Conservation (phyloP, 2,113 vertebrate species). For the Pelecanoides urinatrix region DNA sequence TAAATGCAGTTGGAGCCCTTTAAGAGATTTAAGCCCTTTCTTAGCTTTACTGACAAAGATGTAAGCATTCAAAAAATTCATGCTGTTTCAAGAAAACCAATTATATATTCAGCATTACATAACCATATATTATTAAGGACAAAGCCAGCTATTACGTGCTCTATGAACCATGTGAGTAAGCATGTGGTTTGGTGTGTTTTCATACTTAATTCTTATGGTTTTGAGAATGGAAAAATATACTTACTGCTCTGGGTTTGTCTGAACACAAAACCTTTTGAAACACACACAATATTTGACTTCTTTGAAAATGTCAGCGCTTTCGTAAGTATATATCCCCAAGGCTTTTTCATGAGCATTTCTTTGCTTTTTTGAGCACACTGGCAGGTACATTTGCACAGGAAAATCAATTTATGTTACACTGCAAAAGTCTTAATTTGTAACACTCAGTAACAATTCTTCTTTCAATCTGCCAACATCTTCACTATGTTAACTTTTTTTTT, state of each 20-base stretch:
- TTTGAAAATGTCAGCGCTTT: background rate
- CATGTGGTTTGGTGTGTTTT: constrained; percentile 41
- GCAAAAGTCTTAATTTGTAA: background rate
- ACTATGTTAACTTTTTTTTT: background rate
- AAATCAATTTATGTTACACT: background rate
- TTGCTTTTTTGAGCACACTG: background rate
- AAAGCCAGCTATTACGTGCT: constrained; percentile 43
- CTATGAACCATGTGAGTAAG: constrained; percentile 17
- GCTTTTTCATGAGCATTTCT: background rate
- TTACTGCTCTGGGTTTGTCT: background rate
- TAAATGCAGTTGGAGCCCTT: background rate
- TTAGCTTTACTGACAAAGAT: background rate
- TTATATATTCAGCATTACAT: background rate
- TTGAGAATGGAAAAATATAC: constrained; percentile 31
- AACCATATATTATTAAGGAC: constrained; percentile 7
- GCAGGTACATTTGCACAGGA: background rate
- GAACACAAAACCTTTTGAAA: constrained; percentile 6
- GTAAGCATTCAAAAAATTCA: background rate
- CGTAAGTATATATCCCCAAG: background rate
- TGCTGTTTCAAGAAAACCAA: constrained; percentile 9
- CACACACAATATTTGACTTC: background rate
- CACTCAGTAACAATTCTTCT: background rate
- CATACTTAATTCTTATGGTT: constrained; percentile 6
- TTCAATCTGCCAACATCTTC: background rate
- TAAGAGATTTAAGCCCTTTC: background rate